Conservation (phyloP, 2,113 vertebrate genomes). For the Proterorhinus semilunaris region DNA sequence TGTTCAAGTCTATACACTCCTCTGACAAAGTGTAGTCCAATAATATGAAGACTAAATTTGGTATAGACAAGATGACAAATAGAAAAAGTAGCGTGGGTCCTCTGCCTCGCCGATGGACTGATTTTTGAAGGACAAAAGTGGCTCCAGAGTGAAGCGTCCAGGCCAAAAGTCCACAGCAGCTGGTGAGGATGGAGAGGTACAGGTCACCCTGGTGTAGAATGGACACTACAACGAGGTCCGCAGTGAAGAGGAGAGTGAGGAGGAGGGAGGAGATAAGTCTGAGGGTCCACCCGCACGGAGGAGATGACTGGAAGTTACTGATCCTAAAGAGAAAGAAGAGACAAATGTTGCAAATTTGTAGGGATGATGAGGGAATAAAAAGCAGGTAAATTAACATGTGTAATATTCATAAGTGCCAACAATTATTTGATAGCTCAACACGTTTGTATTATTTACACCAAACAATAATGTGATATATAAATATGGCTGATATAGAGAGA, state of each 20-base stretch:
- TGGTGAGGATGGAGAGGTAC: slow-evolving; percentile 82
- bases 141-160: slow-evolving; percentile 85
- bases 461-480: too few relatives aligned
- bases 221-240: slow-evolving; percentile 75
- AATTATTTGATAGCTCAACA: too few relatives aligned
- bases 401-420: too few relatives aligned
- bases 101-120: slow-evolving; percentile 63
- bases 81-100: slow-evolving; percentile 80
- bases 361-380: background rate
- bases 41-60: slow-evolving; percentile 81
- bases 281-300: slow-evolving; percentile 80
- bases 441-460: too few relatives aligned
- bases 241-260: slow-evolving; percentile 72
- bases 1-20: slow-evolving; percentile 58
- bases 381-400: background rate
- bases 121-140: slow-evolving; percentile 72
- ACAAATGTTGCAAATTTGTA: background rate
- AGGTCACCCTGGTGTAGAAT: slow-evolving; percentile 70
- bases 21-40: slow-evolving; percentile 70
- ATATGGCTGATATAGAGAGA: background rate
- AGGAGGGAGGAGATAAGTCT: slow-evolving; percentile 75
- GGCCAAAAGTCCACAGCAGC: slow-evolving; percentile 76
- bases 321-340: slow-evolving; percentile 39
- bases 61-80: slow-evolving; percentile 75
- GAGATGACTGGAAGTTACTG: slow-evolving; percentile 14